Evolutionary conservation across 2,888 invertebrate genomes (phyloP).

Genomic region (Lampropteryx suffumata): DNA sequence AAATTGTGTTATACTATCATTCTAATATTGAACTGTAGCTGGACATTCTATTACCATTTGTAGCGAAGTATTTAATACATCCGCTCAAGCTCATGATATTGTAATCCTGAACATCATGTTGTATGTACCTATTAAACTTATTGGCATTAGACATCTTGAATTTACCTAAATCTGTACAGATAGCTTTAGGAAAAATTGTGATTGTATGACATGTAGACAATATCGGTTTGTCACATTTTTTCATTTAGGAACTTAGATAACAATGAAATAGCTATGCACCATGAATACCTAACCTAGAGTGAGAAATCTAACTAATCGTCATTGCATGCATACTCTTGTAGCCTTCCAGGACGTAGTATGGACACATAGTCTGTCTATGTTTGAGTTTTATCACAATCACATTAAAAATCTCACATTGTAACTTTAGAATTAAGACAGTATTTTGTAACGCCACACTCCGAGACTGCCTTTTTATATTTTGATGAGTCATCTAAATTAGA

Average conservation of each 20-base stretch:
- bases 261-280: slow-evolving; percentile 74
- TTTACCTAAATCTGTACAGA: slow-evolving; percentile 78
- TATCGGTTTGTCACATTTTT: slow-evolving; percentile 81
- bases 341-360: slow-evolving; percentile 68
- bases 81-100: slow-evolving; percentile 54
- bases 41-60: slow-evolving; percentile 46
- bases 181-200: slow-evolving; percentile 83
- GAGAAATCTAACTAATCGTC: slow-evolving; percentile 65
- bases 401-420: slow-evolving; percentile 81
- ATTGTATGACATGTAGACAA: slow-evolving; percentile 83
- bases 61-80: slow-evolving; percentile 75
- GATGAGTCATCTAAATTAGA: slow-evolving; percentile 72
- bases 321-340: slow-evolving; percentile 70
- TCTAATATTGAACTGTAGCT: slow-evolving; percentile 44
- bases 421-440: slow-evolving; percentile 80
- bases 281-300: slow-evolving; percentile 64
- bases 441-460: slow-evolving; percentile 80
- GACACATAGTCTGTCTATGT: slow-evolving; percentile 79
- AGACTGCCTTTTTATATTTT: slow-evolving; percentile 83
- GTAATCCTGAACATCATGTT: slow-evolving; percentile 45
- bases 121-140: slow-evolving; percentile 39
- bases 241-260: slow-evolving; percentile 74
- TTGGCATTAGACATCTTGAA: slow-evolving; percentile 69
- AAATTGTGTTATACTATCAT: slow-evolving; percentile 62
- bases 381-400: slow-evolving; percentile 80